Conservation (phyloP, 2,113 vertebrate species). For the Origma solitaria region DNA sequence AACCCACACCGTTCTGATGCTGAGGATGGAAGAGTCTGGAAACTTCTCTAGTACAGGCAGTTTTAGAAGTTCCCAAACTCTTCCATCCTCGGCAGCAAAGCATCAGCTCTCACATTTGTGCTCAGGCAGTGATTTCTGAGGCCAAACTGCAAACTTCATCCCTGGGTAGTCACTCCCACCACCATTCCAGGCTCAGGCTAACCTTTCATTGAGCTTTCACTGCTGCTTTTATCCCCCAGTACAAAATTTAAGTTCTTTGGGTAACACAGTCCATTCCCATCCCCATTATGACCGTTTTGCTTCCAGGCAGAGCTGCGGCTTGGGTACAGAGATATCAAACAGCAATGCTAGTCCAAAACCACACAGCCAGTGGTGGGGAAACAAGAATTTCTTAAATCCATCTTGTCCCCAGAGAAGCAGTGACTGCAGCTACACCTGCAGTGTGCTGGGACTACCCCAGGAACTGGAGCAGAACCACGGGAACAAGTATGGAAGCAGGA, state of each 20-base stretch:
- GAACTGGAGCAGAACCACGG: not conserved
- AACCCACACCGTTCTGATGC: not conserved
- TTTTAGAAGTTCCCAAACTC: not conserved
- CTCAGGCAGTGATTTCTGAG: not conserved
- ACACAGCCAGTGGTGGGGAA: not conserved
- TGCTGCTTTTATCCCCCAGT: not conserved
- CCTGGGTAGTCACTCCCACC: not conserved
- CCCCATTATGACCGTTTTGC: not conserved
- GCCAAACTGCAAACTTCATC: not conserved
- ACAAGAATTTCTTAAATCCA: not conserved
- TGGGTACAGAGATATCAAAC: not conserved
- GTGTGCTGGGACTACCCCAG: accelerated
- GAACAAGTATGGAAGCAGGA: not conserved
- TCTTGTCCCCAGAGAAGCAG: not conserved
- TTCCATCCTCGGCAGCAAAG: not conserved
- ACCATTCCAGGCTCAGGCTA: not conserved
- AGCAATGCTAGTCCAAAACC: not conserved
- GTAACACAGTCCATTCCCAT: not conserved
- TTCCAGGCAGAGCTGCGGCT: not conserved
- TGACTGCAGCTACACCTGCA: not conserved
- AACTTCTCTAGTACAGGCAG: not conserved
- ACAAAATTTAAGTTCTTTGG: not conserved
- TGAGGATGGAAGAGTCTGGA: not conserved
- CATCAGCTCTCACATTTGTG: not conserved
- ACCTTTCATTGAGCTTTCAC: not conserved